Conservation (phyloP, 1,140 invertebrate species). For the Epicauta chinensis region DNA sequence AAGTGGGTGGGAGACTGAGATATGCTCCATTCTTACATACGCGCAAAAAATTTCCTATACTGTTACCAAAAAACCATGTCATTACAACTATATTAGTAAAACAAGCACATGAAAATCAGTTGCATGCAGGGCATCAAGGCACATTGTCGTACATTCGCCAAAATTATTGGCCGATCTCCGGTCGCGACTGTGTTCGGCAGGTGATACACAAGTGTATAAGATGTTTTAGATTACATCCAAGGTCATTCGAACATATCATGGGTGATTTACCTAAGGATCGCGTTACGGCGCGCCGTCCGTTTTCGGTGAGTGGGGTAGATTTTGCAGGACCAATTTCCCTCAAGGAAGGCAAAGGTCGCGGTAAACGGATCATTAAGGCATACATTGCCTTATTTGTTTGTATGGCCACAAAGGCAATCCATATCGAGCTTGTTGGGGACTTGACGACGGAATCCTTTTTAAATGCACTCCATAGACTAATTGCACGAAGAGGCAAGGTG, state of each 20-base stretch:
- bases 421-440: slow-evolving; percentile 36
- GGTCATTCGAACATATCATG: slow-evolving; percentile 10
- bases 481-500: slow-evolving; percentile 26
- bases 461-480: slow-evolving; percentile 36
- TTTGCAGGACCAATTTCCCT: slow-evolving; percentile 29
- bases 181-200: slow-evolving; percentile 14
- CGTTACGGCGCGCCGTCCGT: slow-evolving; percentile 20
- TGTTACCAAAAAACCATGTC: slow-evolving; percentile 1
- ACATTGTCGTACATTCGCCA: slow-evolving; percentile 5
- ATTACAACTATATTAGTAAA: not conserved
- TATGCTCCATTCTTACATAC: not conserved
- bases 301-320: slow-evolving; percentile 26
- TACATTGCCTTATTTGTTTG: slow-evolving; percentile 39
- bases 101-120: not conserved
- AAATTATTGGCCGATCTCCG: slow-evolving; percentile 27
- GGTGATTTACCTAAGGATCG: slow-evolving; percentile 15
- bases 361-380: slow-evolving; percentile 20
- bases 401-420: slow-evolving; percentile 32
- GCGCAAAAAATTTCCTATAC: not conserved
- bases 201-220: slow-evolving; percentile 31
- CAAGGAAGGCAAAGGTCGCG: slow-evolving; percentile 10
- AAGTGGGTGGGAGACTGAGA: not conserved
- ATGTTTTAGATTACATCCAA: slow-evolving; percentile 28
- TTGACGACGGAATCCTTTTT: slow-evolving; percentile 30
- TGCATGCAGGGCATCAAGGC: slow-evolving; percentile 9